Evolutionary conservation across 2,888 invertebrate genomes (phyloP), one percentile per base, ranked within the genome.

Genomic region (Caenorhabditis sp.): DNA sequence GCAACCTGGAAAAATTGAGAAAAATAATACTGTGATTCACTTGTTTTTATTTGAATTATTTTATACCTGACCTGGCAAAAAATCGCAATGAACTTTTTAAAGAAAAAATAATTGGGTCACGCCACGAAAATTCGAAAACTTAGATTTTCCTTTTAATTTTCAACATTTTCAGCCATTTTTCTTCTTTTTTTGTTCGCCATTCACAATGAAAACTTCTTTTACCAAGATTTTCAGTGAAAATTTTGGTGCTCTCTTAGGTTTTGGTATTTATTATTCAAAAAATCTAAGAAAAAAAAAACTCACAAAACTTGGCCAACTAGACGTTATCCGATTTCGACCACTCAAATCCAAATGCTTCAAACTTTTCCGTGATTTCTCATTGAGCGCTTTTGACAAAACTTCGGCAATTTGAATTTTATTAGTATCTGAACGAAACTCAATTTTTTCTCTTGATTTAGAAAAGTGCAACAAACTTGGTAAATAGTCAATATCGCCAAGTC

Each of bases 381-480:
- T 69, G 21, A 68, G 43, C 6, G 66, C 62, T 23, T 58, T 55
- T 37, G 66, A 36, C 19, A 74, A 64, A 12, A 74, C 64, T 27
- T 69, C 69, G 27, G 65, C 69, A 53, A 74, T 62, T 66, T 69
- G 69, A 27, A 74, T 74, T 51, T 69, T 69, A 53, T 69, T 67
- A 14, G 74, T 74, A n/a, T 66, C 74, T 74, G 69, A 19, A 66
- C 66, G 21, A n/a, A 19, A 19, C 43, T 31, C 31, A 31, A 6
- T 31, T 31, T 31, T 31, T n/a, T n/a, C 27, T 14, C n/a, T 57
- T 26, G 31, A n/a, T 27, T 31, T 53, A 8, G 24, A 8, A 23
- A 6, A 23, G 10, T 23, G 19, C 6, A 17, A 36, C 64, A 43
- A 49, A 72, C 72, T 65, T 1, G 67, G 61, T 26, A 62, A 59